Base-by-base conservation (phyloP, 2,797 vertebrate species). In the Numenius phaeopus region DNA sequence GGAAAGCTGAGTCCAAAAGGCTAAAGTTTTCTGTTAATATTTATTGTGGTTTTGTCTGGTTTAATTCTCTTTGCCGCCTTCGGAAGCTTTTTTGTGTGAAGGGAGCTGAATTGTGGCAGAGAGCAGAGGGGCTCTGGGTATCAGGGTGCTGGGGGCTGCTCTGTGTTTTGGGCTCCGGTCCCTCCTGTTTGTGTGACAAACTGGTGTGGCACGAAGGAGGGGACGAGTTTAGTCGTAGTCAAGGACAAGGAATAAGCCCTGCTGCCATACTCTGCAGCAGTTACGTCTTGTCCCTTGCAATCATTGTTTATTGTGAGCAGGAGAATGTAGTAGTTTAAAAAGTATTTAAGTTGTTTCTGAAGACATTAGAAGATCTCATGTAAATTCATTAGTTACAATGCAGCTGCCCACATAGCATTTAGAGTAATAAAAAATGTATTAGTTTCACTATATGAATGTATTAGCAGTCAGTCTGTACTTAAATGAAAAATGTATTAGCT, bases 381-480 rank as follows among this genome's bases (percentile, higher is more conserved):
- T 75, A 96, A 97, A 98, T 97, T 97, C 92, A 89, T 95, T 88
- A 84, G 81, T 71, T 69, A 29, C 78, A 69, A 8, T 75, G 46
- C 66, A 94, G 95, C 65, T 81, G 57, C 89, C 92, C 71, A 77
- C 59, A 24, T 39, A 90, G 92, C 90, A 76, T 95, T 97, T 90
- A 87, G 77, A 93, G 71, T 44, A 76, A 97, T 97, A 95, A 96
- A 96, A 98, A 96, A 96, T 73, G 61, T 81, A 83, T 98, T 96
- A 59, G 77, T 94, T 95, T 92, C 90, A 66, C 67, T 88, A 49
- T 85, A 82, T 82, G 65, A 95, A 94, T 70, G 76, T 85, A 83
- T 94, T 95, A 89, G 73, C 79, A 95, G 91, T 80, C 40, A 83
- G 95, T 42, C 85, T 77, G 75, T 72, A 83, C 73, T 95, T 80